Evolutionary conservation across 2,888 invertebrate species (phyloP), one percentile per base, ranked within the genome.

Genomic region (Prosopocoilus inquinatus): DNA sequence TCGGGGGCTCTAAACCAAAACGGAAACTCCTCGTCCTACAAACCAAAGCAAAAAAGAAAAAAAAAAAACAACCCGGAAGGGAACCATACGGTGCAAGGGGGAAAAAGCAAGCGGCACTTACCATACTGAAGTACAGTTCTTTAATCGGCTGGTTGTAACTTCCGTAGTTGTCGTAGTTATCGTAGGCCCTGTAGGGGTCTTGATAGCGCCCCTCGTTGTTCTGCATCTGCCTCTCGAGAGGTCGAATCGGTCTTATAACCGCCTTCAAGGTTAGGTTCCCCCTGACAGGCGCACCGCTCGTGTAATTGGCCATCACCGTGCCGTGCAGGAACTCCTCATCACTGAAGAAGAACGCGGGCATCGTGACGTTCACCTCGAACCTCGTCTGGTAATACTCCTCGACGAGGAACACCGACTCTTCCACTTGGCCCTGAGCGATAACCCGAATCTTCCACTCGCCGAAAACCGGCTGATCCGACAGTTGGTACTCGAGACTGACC

Each of bases 371-470:
- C 1, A 95, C 88, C 81, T 96, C 96, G 73, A 92, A 96, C 65
- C 95, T 82, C 0, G 95, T 94, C 76, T 94, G 94, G 76, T 95
- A 96, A 78, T 95, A 96, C 79, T 96, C 96, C 74, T 96, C 94
- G 0, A 97, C 95, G 5, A 87, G 76, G 77, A 96, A 96, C 50
- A 84, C 84, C 36, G 90, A 84, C 73, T 93, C 91, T 77, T 96
- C 95, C 1, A 87, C 79, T 75, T 95, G 94, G 0, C 92, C 91
- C 71, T 93, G 90, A 0, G 95, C 96, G 63, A 91, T 85, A 1
- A 96, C 90, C 60, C 89, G 84, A 63, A 97, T 89, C 43, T 85
- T 87, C 96, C 96, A 97, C 71, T 91, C 89, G 5, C 96, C 97
- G 75, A 88, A 96, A 43, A 90, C 84, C 0, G 96, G 95, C 73